phyloP scores from a whole-genome alignment of 2,113 vertebrate species.

The Capreolus pygargus region DNA sequence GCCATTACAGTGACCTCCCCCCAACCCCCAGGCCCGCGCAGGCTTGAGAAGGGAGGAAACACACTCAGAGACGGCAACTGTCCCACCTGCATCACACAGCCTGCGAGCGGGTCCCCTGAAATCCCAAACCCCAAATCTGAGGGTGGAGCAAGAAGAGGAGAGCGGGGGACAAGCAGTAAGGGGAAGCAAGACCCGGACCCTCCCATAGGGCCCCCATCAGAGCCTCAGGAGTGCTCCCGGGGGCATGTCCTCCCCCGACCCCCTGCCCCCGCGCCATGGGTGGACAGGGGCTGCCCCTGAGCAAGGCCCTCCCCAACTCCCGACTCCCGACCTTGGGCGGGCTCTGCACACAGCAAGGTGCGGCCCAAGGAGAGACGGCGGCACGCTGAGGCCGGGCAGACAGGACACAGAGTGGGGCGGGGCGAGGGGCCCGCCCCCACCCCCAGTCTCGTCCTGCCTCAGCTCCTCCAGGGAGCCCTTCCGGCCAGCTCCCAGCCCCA shows the following conservation, averaged over 20 bases:
- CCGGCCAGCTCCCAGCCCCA: neutral
- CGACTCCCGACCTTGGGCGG: accelerated
- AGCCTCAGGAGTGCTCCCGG: neutral
- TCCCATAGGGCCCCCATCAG: accelerated
- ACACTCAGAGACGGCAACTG: accelerated
- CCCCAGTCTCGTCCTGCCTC: neutral
- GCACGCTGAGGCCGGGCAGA: accelerated
- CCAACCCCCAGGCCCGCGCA: accelerated
- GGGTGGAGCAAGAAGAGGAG: neutral
- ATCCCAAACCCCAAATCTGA: neutral
- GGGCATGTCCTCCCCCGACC: too few relatives aligned
- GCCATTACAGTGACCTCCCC: accelerated
- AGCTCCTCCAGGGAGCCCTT: neutral
- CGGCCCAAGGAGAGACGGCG: accelerated
- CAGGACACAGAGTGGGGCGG: neutral
- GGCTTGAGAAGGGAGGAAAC: neutral
- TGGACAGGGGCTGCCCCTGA: neutral
- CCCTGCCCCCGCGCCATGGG: accelerated
- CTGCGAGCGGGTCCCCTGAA: neutral
- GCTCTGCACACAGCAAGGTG: neutral
- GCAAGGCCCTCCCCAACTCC: neutral
- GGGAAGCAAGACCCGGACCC: too few relatives aligned
- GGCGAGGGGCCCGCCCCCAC: accelerated
- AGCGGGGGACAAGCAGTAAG: neutral
- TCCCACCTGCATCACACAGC: neutral